Evolutionary conservation across 1,140 invertebrate species (phyloP).

Genomic region (Hetaerina americana): DNA sequence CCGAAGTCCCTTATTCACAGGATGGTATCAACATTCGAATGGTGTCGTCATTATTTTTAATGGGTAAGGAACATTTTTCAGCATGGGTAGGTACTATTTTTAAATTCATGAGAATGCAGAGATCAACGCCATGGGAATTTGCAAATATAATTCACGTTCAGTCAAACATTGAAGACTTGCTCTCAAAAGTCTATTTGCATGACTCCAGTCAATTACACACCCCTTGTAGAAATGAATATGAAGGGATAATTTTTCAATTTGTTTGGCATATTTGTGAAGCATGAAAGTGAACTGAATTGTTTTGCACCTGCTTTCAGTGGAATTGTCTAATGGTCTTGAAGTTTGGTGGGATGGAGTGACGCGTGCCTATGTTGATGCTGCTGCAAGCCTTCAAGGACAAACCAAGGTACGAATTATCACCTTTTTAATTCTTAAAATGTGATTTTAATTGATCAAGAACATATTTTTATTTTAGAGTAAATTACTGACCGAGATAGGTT

Average conservation of each 20-base stretch:
- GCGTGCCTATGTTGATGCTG: conserved; percentile 66
- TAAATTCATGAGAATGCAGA: too few relatives aligned
- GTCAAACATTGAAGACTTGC: too few relatives aligned
- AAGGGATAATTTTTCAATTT: not conserved
- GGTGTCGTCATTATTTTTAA: conserved; percentile 61
- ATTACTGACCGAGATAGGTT: too few relatives aligned
- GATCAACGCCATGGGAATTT: too few relatives aligned
- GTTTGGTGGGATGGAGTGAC: conserved; percentile 76
- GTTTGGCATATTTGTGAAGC: not conserved
- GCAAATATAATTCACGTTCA: too few relatives aligned
- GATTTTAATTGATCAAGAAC: too few relatives aligned
- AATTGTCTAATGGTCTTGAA: conserved; percentile 58
- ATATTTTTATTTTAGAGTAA: too few relatives aligned
- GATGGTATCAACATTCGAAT: conserved; percentile 43
- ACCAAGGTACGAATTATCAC: conserved; percentile 17
- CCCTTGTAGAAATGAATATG: not conserved
- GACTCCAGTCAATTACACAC: too few relatives aligned
- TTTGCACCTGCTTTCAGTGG: conserved; percentile 42
- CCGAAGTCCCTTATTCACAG: conserved; percentile 45
- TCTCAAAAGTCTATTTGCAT: too few relatives aligned
- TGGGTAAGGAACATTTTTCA: conserved; percentile 33
- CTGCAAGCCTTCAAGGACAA: conserved; percentile 50
- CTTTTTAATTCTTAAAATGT: too few relatives aligned
- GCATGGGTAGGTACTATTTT: too few relatives aligned
- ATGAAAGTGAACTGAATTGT: too few relatives aligned